These are phyloP conservation scores for Phymatocera aterrima DNA, from an alignment of 2,888 invertebrate genomes.

Conservation along the genomic window DNA sequence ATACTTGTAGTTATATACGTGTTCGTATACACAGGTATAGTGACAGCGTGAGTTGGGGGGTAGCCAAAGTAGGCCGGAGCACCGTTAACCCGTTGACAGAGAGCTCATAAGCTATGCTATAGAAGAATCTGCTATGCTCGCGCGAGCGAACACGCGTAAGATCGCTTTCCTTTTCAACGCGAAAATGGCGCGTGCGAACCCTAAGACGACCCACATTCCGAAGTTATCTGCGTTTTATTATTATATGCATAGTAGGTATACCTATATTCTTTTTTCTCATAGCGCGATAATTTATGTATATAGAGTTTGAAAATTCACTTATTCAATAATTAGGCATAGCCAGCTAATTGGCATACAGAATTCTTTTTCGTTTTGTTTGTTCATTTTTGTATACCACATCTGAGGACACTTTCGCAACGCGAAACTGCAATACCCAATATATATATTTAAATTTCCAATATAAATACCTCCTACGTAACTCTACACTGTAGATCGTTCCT, in stretches of 20 bases:
- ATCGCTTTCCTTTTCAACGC: slow-evolving; percentile 74
- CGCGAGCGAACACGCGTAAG: slow-evolving; percentile 60
- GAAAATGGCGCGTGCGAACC: slow-evolving; percentile 74
- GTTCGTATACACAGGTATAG: neutral
- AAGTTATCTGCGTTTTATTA: slow-evolving; percentile 35
- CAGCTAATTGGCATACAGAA: no score
- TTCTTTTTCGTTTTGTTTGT: no score
- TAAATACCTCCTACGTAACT: no score
- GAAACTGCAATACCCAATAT: no score
- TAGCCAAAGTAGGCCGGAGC: slow-evolving; percentile 69
- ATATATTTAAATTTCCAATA: no score
- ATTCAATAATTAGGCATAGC: neutral
- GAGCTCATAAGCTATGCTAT: slow-evolving; percentile 56
- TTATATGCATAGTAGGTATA: neutral
- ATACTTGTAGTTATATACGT: neutral
- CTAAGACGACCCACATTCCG: slow-evolving; percentile 67
- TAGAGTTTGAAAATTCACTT: neutral
- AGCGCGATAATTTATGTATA: neutral
- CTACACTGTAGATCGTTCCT: neutral
- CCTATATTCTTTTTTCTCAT: neutral
- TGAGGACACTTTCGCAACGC: no score
- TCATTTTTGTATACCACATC: no score
- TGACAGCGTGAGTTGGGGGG: neutral
- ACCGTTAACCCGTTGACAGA: slow-evolving; percentile 73
- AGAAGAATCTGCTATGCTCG: slow-evolving; percentile 53